Evolutionary conservation across 35 echinoderm and acorn worm species (phyloP).

Genomic region (Patiria miniata): DNA sequence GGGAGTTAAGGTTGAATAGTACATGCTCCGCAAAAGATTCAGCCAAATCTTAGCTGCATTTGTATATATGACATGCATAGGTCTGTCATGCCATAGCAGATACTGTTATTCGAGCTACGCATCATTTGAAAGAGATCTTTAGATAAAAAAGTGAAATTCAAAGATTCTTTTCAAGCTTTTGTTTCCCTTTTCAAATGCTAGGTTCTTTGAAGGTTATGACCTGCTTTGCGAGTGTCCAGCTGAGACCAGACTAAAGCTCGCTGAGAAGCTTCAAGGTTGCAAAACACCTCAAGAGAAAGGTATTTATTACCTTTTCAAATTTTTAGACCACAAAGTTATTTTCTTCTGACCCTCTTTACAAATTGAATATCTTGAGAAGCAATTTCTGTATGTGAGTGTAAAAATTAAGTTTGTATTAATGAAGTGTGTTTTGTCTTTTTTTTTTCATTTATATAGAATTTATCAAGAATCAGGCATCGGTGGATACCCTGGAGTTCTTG

Average conservation of each 20-base stretch:
- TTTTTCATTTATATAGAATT: conserved; percentile 49
- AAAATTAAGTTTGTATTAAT: neutral
- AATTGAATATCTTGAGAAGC: no score
- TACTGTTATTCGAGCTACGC: no score
- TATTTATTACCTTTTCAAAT: neutral
- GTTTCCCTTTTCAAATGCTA: neutral
- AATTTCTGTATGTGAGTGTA: neutral
- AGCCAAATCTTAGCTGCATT: no score
- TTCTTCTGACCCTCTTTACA: no score
- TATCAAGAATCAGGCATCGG: conserved; percentile 43
- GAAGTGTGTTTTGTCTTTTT: neutral
- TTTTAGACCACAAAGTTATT: no score
- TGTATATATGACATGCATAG: no score
- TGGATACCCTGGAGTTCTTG: conserved; percentile 90
- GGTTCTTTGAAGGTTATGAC: conserved; percentile 96
- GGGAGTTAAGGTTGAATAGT: no score
- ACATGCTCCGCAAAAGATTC: no score
- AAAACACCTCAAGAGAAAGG: conserved; percentile 69
- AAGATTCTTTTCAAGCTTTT: conserved; percentile 73
- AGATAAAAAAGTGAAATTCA: no score
- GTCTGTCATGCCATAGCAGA: no score
- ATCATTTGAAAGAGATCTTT: no score
- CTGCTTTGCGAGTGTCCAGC: conserved; percentile 60
- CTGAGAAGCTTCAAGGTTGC: conserved; percentile 35
- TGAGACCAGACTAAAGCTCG: conserved; percentile 73